Conservation (phyloP, 2,797 vertebrate genomes). For the Leuciscus waleckii region DNA sequence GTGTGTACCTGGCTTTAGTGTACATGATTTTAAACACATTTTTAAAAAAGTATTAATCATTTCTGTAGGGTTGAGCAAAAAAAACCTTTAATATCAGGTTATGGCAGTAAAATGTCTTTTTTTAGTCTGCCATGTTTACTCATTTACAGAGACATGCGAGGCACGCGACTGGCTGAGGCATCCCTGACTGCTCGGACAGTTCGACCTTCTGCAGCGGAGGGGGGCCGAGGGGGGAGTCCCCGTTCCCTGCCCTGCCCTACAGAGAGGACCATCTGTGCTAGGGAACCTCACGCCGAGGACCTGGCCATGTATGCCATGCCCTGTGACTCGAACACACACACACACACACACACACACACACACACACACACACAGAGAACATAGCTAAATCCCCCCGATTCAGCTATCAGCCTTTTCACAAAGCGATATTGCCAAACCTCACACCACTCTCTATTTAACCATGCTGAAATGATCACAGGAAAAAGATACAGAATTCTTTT, state of each 20-base stretch:
- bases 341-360: slow-evolving; percentile 60
- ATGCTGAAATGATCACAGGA: slow-evolving; percentile 22
- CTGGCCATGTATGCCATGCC: slow-evolving; percentile 73
- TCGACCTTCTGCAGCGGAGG: slow-evolving; percentile 79
- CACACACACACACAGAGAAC: slow-evolving; percentile 63
- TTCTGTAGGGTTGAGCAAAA: neutral
- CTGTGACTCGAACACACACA: slow-evolving; percentile 66
- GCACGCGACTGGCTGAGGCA: slow-evolving; percentile 52
- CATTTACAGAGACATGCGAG: slow-evolving; percentile 33
- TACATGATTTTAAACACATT: neutral
- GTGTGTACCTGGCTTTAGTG: neutral
- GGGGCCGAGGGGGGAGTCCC: slow-evolving; percentile 78
- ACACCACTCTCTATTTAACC: slow-evolving; percentile 17
- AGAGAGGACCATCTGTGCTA: slow-evolving; percentile 82
- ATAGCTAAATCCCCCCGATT: neutral
- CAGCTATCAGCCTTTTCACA: neutral
- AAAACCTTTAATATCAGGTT: neutral
- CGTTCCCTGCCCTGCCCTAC: slow-evolving; percentile 74
- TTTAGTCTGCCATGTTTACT: slow-evolving; percentile 35
- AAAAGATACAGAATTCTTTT: neutral
- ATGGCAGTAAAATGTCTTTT: neutral
- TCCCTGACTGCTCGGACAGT: slow-evolving; percentile 72
- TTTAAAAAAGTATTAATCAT: neutral
- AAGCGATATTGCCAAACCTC: slow-evolving; percentile 20
- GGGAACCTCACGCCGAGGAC: slow-evolving; percentile 82